A percentile compares a stretch with the other conserved stretches of the same genome.
phyloP scores from a whole-genome alignment of 2,797 vertebrate genomes.

The Buphagus erythrorhynchus region DNA sequence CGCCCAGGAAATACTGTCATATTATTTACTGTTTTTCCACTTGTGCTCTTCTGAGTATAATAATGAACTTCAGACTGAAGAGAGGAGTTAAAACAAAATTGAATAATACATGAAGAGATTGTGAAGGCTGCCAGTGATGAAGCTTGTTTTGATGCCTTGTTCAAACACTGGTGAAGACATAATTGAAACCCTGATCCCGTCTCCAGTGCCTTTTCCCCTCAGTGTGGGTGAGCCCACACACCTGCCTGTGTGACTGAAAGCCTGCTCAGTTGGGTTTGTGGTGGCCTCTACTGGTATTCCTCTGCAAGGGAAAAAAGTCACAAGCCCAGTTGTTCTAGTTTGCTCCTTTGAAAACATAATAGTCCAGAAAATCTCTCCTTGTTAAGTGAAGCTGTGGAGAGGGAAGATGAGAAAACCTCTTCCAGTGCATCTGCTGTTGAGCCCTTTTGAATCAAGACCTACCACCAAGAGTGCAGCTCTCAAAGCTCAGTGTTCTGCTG shows the following conservation, averaged over 20 bases:
- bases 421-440: neutral
- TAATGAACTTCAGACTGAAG: neutral
- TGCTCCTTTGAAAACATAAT: neutral
- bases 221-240: neutral
- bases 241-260: neutral
- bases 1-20: neutral
- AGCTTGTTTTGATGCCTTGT: neutral
- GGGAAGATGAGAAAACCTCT: neutral
- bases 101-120: neutral
- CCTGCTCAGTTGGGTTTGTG: neutral
- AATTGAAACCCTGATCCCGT: neutral
- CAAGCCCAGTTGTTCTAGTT: neutral
- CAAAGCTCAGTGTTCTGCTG: neutral
- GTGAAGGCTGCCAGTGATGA: neutral
- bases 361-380: neutral
- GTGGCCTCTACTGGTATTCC: constrained; percentile 56
- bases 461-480: neutral
- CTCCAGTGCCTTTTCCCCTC: neutral
- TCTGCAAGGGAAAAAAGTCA: neutral
- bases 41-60: neutral
- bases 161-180: neutral
- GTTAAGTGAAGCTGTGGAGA: neutral
- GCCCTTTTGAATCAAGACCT: neutral
- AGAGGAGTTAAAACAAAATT: neutral
- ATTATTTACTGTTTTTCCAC: neutral